phyloP scores from a whole-genome alignment of 1,140 invertebrate genomes.

The Macrobrachium nipponense region DNA sequence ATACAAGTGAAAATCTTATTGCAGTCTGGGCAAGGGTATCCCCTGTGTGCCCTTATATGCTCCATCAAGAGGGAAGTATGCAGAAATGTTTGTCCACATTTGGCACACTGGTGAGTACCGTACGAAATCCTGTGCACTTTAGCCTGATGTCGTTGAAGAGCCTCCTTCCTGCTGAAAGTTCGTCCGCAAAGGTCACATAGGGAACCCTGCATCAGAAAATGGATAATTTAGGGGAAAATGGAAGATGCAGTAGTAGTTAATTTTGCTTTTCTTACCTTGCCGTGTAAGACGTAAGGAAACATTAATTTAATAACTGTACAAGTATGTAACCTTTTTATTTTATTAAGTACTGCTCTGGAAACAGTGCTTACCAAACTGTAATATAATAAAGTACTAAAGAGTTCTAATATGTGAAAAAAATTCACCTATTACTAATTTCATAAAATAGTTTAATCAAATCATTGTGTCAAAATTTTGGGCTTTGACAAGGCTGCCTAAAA shows the following conservation, averaged over 20 bases:
- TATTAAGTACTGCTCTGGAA: too few relatives aligned
- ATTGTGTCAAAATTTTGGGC: too few relatives aligned
- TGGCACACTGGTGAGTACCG: constrained; percentile 47
- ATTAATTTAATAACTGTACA: too few relatives aligned
- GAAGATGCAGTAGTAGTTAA: not conserved
- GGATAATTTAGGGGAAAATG: not conserved
- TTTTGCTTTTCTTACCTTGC: not conserved
- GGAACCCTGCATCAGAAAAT: constrained; percentile 5
- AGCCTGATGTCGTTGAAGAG: constrained; percentile 49
- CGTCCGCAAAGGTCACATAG: constrained; percentile 46
- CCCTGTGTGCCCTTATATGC: constrained; percentile 36
- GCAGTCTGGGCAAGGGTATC: constrained; percentile 2
- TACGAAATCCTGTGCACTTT: constrained; percentile 22
- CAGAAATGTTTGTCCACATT: constrained; percentile 39
- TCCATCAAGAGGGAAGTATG: constrained; percentile 48
- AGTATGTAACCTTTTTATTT: too few relatives aligned
- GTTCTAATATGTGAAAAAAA: too few relatives aligned
- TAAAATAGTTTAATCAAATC: too few relatives aligned
- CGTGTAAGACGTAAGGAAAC: too few relatives aligned
- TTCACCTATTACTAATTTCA: too few relatives aligned
- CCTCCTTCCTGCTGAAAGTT: constrained; percentile 50
- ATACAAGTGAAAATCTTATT: constrained; percentile 40
- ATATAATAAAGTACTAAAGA: too few relatives aligned
- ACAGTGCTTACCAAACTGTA: too few relatives aligned
- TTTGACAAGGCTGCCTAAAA: too few relatives aligned